phyloP scores from a whole-genome alignment of 2,888 invertebrate genomes.

The Agrotis ipsilon region DNA sequence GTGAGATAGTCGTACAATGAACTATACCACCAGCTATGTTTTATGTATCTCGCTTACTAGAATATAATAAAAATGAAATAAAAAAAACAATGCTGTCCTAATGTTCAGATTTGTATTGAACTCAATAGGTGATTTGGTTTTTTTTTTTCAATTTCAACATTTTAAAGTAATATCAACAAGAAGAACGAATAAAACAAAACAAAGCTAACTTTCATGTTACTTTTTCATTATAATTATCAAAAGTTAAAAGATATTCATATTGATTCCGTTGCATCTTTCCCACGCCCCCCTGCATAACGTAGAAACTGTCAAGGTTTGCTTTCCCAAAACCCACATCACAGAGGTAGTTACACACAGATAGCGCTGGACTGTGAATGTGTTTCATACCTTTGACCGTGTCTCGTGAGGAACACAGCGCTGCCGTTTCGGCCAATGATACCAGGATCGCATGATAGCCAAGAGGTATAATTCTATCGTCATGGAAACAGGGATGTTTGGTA shows the following conservation, averaged over 20 bases:
- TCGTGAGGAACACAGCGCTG: too few species aligned
- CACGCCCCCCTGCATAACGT: not conserved
- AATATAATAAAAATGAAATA: not conserved
- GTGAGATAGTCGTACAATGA: not conserved
- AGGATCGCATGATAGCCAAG: too few species aligned
- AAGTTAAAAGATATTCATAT: not conserved
- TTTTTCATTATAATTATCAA: not conserved
- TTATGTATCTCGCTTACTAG: not conserved
- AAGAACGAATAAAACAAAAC: too few species aligned
- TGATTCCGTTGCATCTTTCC: not conserved
- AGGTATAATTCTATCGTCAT: too few species aligned
- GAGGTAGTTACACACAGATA: not conserved
- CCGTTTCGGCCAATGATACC: too few species aligned
- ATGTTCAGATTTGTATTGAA: too few species aligned
- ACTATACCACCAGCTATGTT: not conserved
- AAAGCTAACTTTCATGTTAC: not conserved
- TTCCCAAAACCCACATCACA: not conserved
- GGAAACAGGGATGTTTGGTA: too few species aligned
- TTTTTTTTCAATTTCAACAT: too few species aligned
- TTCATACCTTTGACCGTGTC: too few species aligned
- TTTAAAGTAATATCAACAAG: too few species aligned
- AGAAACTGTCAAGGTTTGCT: not conserved
- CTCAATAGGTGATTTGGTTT: too few species aligned
- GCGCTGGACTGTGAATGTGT: too few species aligned
- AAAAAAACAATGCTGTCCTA: not conserved